Evolutionary conservation across 1,140 invertebrate species (phyloP), one percentile per base, ranked within the genome.

Genomic region (Ganaspis sp.): DNA sequence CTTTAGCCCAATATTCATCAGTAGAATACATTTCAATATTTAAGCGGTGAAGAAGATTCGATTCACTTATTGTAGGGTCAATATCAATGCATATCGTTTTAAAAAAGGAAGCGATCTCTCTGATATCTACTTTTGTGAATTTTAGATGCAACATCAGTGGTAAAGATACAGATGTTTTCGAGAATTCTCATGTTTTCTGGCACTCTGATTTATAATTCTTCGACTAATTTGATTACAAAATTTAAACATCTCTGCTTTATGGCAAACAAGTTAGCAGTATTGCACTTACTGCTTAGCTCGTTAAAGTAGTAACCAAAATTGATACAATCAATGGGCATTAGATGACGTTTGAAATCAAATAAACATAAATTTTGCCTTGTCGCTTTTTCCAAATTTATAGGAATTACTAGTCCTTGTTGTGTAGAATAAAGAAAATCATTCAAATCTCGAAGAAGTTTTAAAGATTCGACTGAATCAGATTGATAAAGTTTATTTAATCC

Each of bases 401-500:
- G 75, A 64, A 82, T 71, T 38, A 79, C 69, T 38, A 82, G 38
- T 38, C 11, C 37, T 58, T 81, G 77, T 11, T 77, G 58, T 23
- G 69, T 17, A 3, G 17, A 34, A 70, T 79, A 82, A 6, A 79
- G n/a, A 17, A 77, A 38, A 71, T 82, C 70, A 11, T 79, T 76
- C 4, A 82, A 72, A 77, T 81, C 77, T 58, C 75, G 76, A 34
- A 79, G 79, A 4, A 84, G 15, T 77, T 84, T 84, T 9, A 81
- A 19, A 4, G 76, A 70, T 76, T 83, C 83, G 0, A 77, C 83
- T 74, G 75, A 74, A 42, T 78, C 45, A 1, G 83, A 84, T 42
- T 84, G 83, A 42, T 81, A 84, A 15, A 82, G 71, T 73, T 71
- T 80, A 29, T 84, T 82, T 17, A 81, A 29, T 9, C 11, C 73